Conservation (phyloP, 2,888 invertebrate species). For the Papilio elwesi region DNA sequence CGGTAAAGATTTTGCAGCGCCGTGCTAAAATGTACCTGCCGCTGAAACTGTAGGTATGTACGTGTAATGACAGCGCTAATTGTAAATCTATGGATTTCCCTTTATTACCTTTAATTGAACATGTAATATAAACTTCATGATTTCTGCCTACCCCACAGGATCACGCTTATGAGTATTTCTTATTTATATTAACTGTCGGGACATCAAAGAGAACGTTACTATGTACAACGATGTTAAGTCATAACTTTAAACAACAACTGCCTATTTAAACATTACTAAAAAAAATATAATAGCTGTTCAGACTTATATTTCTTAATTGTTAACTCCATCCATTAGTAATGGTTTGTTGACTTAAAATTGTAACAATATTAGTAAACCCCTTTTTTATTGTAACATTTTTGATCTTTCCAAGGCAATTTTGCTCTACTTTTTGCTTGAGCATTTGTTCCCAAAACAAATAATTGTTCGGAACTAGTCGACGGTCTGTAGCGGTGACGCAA, state of each 20-base stretch:
- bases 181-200: not conserved
- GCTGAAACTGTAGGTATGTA: too few relatives aligned
- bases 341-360: constrained; percentile 54
- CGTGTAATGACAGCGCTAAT: too few relatives aligned
- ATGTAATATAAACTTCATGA: too few relatives aligned
- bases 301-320: constrained; percentile 33
- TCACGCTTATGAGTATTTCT: too few relatives aligned
- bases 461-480: constrained; percentile 51
- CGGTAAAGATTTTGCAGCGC: too few relatives aligned
- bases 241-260: not conserved
- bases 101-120: too few relatives aligned
- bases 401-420: constrained; percentile 49
- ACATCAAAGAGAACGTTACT: not conserved
- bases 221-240: not conserved
- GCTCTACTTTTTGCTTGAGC: constrained; percentile 66
- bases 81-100: too few relatives aligned
- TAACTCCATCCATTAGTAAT: constrained; percentile 44
- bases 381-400: constrained; percentile 52
- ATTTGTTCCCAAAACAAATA: constrained; percentile 61
- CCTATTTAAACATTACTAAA: constrained; percentile 1
- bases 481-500: constrained; percentile 58
- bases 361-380: constrained; percentile 48
- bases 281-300: constrained; percentile 3
- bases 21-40: too few relatives aligned
- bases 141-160: too few relatives aligned